phyloP scores from a whole-genome alignment of 2,888 invertebrate genomes.

The Julus scanicus region DNA sequence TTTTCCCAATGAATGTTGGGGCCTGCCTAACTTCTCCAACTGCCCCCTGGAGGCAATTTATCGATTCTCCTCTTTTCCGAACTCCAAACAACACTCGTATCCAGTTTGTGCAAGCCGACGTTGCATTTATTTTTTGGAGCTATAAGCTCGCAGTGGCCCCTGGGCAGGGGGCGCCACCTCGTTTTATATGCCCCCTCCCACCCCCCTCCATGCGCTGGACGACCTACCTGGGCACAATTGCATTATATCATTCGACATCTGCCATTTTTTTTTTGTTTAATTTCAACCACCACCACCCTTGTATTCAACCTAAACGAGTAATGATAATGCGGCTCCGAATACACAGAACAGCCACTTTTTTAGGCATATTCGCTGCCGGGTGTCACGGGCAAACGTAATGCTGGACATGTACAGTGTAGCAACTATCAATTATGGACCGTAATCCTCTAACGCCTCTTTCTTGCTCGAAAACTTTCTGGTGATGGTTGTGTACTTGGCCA shows the following conservation, averaged over 20 bases:
- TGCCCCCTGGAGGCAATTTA: slow-evolving; percentile 33
- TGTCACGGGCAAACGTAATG: not conserved
- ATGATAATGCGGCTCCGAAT: not conserved
- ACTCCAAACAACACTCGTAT: slow-evolving; percentile 9
- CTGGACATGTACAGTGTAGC: not conserved
- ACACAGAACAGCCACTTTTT: too few relatives aligned
- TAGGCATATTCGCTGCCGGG: not conserved
- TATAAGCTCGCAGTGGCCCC: slow-evolving; percentile 14
- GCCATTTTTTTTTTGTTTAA: not conserved
- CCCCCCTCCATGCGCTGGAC: not conserved
- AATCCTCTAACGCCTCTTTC: not conserved
- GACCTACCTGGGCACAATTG: not conserved
- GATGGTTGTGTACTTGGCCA: not conserved
- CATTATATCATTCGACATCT: not conserved
- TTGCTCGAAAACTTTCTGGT: not conserved
- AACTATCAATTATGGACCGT: not conserved
- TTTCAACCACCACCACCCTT: not conserved
- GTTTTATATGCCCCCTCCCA: not conserved
- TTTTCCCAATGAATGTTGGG: slow-evolving; percentile 27
- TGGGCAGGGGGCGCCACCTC: slow-evolving; percentile 4
- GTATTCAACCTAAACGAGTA: not conserved
- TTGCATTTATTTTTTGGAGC: slow-evolving; percentile 33
- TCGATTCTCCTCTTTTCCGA: slow-evolving; percentile 15
- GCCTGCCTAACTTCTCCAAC: slow-evolving; percentile 33
- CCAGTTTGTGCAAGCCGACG: not conserved